Base-by-base conservation (phyloP, 1,140 invertebrate genomes). In the Pteromalus puparum region DNA sequence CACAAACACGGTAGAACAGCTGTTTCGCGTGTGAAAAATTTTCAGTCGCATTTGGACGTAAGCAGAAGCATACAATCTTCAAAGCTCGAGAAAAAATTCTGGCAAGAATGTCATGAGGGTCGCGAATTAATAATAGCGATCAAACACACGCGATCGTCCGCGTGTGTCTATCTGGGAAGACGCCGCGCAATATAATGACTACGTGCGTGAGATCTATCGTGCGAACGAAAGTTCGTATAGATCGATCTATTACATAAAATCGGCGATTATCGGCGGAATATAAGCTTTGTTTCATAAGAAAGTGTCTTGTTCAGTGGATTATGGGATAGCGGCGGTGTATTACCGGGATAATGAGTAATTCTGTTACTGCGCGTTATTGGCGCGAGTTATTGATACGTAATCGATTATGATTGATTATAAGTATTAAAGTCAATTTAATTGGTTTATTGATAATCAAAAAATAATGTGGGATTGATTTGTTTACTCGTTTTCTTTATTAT, bases 191-290 rank as follows among this genome's bases (percentile, higher is more conserved):
- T 28, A 15, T 24, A 30, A 30, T 28, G 28, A 34, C 6, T 18
- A 18, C 12, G 48, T 15, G 48, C 18, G 18, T 53, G 1, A 53
- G 13, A 21, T 73, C 13, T 7, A 26, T 46, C 9, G 38, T 21
- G 21, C 10, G 38, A 75, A 48, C 21, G 42, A 75, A 75, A 75
- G n/a, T 75, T n/a, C 67, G 18, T 24, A 65, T 5, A 10, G 38
- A 70, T 73, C 3, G 34, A 53, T 81, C 18, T 28, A 34, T 82
- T 82, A 82, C 73, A 75, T 82, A 82, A 82, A 76, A 61, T 28
- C 34, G 34, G 0, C 12, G 72, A 75, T 76, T 76, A 82, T 76
- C 72, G 13, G 24, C 24, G 53, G 65, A 13, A 65, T 30, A 61
- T 26, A 21, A 48, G 70, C 10, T 81, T 30, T 38, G 28, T 81